Base-by-base conservation (phyloP, 2,113 vertebrate species). In the Lophius piscatorius region DNA sequence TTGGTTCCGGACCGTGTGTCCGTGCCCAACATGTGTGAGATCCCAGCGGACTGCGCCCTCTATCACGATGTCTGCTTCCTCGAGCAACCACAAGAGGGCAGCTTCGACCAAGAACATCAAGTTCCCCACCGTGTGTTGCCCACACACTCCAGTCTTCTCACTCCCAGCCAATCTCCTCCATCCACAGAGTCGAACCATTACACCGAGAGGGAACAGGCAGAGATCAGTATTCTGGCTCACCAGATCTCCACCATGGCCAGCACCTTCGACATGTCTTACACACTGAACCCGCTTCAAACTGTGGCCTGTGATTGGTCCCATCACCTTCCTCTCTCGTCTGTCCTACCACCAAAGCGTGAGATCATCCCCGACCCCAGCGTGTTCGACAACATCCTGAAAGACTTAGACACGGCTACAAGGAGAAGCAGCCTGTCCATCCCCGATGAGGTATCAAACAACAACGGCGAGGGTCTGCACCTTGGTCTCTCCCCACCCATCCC, bases 191-290 rank as follows among this genome's bases (percentile, higher is more conserved):
- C 38, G 1, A 60, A 59, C 26, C 74, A 38, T 7, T 91, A 87
- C 75, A 77, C 55, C 0, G 86, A 88, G 64, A 33, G 29, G 41
- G 88, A 92, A 17, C 84, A 69, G 40, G 80, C 11, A 0, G 89
- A 92, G 71, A 90, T 93, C 72, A 89, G 88, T n/a, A 70, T 90
- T 3, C 73, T 94, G 58, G 93, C 93, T 9, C 81, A 83, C 20
- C 93, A 94, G 84, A 92, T 94, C 66, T 91, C 89, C 31, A 92
- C 91, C 0, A 63, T 94, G 56, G 90, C 91, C 35, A 91, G 83
- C 70, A 92, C 87, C 79, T 92, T 93, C 16, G 75, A 88, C 69
- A 61, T 35, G 14, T 87, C 86, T 47, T 69, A 73, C 50, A 46
- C 45, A 14, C 63, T 78, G 26, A 69, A 62, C 24, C 67, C 68